These are phyloP conservation scores for Lycocorax pyrrhopterus DNA, from an alignment of 2,113 vertebrate species.

Conservation along the genomic window DNA sequence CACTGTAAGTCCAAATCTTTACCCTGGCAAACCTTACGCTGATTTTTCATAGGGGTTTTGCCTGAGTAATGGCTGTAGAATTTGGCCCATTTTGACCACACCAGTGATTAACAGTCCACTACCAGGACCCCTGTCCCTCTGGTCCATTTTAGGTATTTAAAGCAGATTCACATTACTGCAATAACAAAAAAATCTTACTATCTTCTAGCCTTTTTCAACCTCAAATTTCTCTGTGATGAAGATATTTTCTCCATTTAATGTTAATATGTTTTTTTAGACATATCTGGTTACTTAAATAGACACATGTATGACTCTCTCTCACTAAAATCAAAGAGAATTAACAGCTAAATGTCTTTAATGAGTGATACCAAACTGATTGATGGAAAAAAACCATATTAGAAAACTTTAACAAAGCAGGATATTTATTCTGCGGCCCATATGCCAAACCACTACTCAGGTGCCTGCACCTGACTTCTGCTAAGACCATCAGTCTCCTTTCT, in stretches of 20 bases:
- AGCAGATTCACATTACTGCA: not conserved
- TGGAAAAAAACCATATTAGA: not conserved
- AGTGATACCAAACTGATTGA: not conserved
- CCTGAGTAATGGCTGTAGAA: constrained; percentile 17
- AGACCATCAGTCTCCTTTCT: not conserved
- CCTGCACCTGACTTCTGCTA: not conserved
- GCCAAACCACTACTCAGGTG: not conserved
- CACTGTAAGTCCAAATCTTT: constrained; percentile 42
- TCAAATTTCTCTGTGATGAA: not conserved
- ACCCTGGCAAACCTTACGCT: constrained; percentile 16
- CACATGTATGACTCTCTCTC: not conserved
- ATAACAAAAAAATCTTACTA: not conserved
- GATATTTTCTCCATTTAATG: not conserved
- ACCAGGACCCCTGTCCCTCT: not conserved
- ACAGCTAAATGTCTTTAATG: not conserved
- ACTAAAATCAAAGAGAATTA: not conserved
- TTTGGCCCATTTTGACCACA: constrained; percentile 14
- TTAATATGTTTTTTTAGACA: not conserved
- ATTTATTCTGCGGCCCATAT: not conserved
- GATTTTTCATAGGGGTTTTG: constrained; percentile 27
- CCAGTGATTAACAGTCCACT: not conserved
- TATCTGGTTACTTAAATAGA: not conserved
- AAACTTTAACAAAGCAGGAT: not conserved
- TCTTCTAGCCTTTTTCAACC: not conserved
- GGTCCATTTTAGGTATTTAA: not conserved